Conservation (phyloP, 2,888 invertebrate genomes). For the Gryllus longicercus region DNA sequence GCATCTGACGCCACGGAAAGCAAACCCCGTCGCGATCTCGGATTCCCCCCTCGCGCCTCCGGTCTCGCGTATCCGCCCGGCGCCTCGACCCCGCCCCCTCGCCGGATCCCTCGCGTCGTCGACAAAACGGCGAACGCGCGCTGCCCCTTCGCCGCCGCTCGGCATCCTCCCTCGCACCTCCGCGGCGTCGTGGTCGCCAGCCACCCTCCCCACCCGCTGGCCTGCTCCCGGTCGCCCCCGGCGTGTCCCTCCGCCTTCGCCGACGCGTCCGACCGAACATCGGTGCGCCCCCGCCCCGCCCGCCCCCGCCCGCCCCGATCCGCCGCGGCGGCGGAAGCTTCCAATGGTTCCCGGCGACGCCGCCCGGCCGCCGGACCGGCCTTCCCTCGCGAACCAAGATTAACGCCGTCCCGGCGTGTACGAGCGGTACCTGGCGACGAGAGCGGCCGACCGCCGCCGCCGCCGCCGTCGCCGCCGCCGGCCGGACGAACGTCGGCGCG, state of each 20-base stretch:
- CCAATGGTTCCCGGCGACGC: neutral
- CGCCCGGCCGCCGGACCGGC: neutral
- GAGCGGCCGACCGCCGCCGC: neutral
- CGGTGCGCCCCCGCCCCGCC: no score
- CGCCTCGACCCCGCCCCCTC: conserved; percentile 10
- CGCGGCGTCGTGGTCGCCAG: no score
- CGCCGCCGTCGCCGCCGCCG: no score
- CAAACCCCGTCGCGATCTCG: neutral
- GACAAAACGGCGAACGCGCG: no score
- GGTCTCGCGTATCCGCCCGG: conserved; percentile 28
- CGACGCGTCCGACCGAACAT: no score
- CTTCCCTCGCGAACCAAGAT: neutral
- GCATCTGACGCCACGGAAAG: neutral
- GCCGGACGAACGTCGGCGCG: neutral
- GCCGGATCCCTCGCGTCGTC: neutral
- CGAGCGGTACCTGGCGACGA: conserved; percentile 1
- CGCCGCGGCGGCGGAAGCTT: neutral
- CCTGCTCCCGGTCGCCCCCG: no score
- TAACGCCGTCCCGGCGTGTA: neutral
- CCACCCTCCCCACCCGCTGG: no score
- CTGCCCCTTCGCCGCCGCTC: no score
- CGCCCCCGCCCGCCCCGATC: neutral
- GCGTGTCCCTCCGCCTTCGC: no score
- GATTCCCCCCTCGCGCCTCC: conserved; percentile 22
- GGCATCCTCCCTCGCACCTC: no score